Conservation (phyloP, 2,113 vertebrate species). For the Accipiter virgatus region DNA sequence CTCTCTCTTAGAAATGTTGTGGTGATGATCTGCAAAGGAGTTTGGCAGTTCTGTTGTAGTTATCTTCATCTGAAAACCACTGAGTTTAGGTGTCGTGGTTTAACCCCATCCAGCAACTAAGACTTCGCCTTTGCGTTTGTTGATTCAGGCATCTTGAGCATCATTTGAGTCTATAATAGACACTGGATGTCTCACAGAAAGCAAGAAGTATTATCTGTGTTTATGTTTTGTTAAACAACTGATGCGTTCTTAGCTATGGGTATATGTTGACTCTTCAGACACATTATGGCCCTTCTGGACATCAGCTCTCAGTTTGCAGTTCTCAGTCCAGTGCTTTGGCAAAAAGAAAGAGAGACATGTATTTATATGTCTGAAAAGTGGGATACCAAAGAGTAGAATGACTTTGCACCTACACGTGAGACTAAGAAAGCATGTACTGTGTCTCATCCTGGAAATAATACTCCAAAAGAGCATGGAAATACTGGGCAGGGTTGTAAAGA, state of each 20-base stretch:
- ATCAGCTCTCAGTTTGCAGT: neutral
- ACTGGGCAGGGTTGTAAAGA: neutral
- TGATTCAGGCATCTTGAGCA: neutral
- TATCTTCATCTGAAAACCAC: neutral
- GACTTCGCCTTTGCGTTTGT: rapidly evolving
- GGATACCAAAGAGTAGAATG: neutral
- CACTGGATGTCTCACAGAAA: neutral
- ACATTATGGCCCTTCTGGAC: neutral
- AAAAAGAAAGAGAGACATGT: neutral
- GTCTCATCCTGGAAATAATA: neutral
- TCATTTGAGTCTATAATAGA: rapidly evolving
- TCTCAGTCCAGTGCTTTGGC: neutral
- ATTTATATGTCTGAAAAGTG: neutral
- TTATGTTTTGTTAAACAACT: neutral
- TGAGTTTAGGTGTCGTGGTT: neutral
- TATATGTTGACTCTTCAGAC: neutral
- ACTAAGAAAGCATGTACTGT: rapidly evolving
- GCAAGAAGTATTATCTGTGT: rapidly evolving
- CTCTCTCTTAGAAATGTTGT: neutral
- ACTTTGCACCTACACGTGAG: rapidly evolving
- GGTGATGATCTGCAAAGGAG: neutral
- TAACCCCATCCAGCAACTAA: no score
- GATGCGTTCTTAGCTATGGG: neutral
- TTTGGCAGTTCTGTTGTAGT: neutral
- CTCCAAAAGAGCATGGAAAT: neutral